phyloP scores from a whole-genome alignment of 2,797 vertebrate genomes.

The Argentina silus region DNA sequence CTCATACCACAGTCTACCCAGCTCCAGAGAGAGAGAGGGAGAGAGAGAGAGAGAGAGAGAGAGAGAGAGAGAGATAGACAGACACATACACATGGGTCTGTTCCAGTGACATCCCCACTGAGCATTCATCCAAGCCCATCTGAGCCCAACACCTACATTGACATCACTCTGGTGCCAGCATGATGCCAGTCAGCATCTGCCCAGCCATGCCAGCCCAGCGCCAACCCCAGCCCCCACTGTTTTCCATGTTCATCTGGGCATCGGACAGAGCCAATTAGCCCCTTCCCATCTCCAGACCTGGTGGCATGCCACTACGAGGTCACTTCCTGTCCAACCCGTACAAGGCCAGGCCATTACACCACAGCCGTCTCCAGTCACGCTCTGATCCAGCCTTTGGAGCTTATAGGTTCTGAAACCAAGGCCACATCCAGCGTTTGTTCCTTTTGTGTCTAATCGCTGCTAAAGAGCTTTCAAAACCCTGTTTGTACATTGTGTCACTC shows the following conservation, averaged over 20 bases:
- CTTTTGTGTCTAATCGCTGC: slow-evolving; percentile 20
- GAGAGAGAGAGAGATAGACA: no score
- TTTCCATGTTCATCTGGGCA: slow-evolving; percentile 39
- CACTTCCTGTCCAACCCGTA: slow-evolving; percentile 23
- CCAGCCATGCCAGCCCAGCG: slow-evolving; percentile 37
- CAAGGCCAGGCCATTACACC: slow-evolving; percentile 29
- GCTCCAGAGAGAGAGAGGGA: background rate
- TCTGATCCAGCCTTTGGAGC: slow-evolving; percentile 13
- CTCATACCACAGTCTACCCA: background rate
- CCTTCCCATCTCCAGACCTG: slow-evolving; percentile 25
- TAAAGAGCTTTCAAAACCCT: slow-evolving; percentile 15
- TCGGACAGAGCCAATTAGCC: slow-evolving; percentile 47
- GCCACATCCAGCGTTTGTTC: slow-evolving; percentile 20
- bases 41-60: background rate
- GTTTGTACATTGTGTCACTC: slow-evolving; percentile 8
- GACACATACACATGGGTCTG: slow-evolving; percentile 21
- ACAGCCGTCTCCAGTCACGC: slow-evolving; percentile 26
- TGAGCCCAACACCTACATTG: slow-evolving; percentile 54
- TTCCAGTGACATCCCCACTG: slow-evolving; percentile 29
- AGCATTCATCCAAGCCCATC: slow-evolving; percentile 40
- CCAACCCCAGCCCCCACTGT: slow-evolving; percentile 26
- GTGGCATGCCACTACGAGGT: slow-evolving; percentile 33
- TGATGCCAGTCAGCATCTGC: slow-evolving; percentile 44
- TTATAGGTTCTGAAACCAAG: slow-evolving; percentile 20
- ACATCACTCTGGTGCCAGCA: slow-evolving; percentile 49